Conservation (phyloP, 2,113 vertebrate genomes). For the Nyctibius bracteatus region DNA sequence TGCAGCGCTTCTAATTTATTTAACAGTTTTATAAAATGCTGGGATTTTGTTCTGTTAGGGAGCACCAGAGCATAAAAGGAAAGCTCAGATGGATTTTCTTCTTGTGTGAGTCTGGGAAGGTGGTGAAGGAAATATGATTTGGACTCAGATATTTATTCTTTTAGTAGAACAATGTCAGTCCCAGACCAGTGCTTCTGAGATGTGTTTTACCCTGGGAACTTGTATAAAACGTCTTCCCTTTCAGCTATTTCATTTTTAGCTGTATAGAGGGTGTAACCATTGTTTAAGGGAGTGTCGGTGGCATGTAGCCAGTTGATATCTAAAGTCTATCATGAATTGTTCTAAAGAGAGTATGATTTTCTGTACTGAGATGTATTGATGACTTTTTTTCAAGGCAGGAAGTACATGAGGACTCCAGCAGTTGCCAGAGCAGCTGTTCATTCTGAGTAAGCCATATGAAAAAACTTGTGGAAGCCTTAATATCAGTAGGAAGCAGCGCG, state of each 20-base stretch:
- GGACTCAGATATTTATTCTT: constrained; percentile 56
- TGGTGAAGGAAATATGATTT: constrained; percentile 59
- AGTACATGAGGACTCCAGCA: constrained; percentile 24
- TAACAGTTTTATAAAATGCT: neutral
- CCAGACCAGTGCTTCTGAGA: constrained; percentile 1
- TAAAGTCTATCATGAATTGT: neutral
- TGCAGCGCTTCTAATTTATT: neutral
- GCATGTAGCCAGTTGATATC: neutral
- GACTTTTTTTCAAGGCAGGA: constrained; percentile 14
- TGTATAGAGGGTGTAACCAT: constrained; percentile 41
- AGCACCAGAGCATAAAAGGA: constrained; percentile 2
- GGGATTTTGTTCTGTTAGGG: neutral
- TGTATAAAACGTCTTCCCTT: constrained; percentile 35
- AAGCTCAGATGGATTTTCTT: constrained; percentile 40
- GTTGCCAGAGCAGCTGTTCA: constrained; percentile 45
- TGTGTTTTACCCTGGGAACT: constrained; percentile 65
- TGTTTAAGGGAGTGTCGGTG: constrained; percentile 1
- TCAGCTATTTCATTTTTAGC: constrained; percentile 37
- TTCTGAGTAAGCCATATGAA: neutral
- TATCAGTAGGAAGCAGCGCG: neutral
- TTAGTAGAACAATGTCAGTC: constrained; percentile 64
- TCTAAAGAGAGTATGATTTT: neutral
- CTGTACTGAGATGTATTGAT: neutral
- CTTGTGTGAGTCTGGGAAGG: constrained; percentile 30
- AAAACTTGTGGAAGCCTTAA: neutral